These are phyloP conservation scores for Oithona nana DNA, from an alignment of 2,888 invertebrate genomes.

Conservation along the genomic window DNA sequence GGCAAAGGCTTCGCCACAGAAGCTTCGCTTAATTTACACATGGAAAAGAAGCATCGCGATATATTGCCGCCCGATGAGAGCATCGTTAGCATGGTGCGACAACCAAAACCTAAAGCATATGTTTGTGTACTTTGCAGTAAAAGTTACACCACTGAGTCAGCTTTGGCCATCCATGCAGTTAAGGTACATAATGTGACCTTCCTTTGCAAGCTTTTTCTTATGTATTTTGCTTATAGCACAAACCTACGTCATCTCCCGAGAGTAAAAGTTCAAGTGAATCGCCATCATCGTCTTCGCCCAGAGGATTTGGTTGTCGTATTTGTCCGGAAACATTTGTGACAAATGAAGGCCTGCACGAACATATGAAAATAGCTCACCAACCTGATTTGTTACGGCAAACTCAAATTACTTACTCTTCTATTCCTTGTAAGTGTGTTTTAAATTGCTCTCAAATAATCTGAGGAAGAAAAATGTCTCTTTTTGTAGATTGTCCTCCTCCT, in stretches of 20 bases:
- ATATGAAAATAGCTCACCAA: not conserved
- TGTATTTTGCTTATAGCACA: not conserved
- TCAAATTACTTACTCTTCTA: no score
- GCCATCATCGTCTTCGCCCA: not conserved
- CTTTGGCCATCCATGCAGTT: not conserved
- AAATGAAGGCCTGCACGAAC: not conserved
- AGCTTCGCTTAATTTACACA: slow-evolving; percentile 44
- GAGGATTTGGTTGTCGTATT: not conserved
- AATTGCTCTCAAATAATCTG: no score
- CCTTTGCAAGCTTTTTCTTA: no score
- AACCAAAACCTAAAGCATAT: not conserved
- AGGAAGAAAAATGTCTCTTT: no score
- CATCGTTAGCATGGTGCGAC: not conserved
- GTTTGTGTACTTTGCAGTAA: not conserved
- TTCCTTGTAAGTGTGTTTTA: no score
- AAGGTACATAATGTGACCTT: not conserved
- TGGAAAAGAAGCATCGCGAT: not conserved
- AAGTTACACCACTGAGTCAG: not conserved
- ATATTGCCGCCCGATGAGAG: not conserved
- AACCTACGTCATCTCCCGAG: no score
- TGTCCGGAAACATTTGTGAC: not conserved
- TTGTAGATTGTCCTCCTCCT: no score
- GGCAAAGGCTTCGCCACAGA: slow-evolving; percentile 92
- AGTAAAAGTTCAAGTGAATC: not conserved
- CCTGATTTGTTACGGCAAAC: no score